Conservation (phyloP, 92 coral and sea anemone species). For the Palythoa grandis region DNA sequence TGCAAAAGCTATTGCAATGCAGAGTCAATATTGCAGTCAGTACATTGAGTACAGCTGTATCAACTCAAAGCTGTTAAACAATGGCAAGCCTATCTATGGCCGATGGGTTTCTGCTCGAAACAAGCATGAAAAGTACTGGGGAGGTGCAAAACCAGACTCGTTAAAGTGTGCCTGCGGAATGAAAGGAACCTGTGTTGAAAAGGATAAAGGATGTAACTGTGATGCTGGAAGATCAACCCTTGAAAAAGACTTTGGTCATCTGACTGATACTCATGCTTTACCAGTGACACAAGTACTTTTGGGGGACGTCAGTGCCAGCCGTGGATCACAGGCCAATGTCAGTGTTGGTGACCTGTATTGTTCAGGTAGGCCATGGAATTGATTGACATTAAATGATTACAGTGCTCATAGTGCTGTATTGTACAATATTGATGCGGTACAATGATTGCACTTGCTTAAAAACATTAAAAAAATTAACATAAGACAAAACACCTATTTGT, state of each 20-base stretch:
- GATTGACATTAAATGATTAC: too few species aligned
- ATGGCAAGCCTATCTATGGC: conserved; percentile 54
- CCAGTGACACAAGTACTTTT: conserved; percentile 79
- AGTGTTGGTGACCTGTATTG: conserved; percentile 80
- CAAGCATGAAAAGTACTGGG: conserved; percentile 78
- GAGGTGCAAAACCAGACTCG: conserved; percentile 61
- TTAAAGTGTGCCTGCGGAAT: conserved; percentile 78
- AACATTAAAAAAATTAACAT: too few species aligned
- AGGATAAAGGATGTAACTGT: conserved; percentile 69
- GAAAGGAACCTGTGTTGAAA: conserved; percentile 54
- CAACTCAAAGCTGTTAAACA: conserved; percentile 59
- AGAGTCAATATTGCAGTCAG: conserved; percentile 75
- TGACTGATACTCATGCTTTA: conserved; percentile 59
- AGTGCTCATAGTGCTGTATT: too few species aligned
- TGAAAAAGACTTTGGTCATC: conserved; percentile 67
- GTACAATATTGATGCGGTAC: too few species aligned
- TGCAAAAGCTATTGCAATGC: conserved; percentile 77
- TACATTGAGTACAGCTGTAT: conserved; percentile 81
- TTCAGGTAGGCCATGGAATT: conserved; percentile 45
- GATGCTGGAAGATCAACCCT: conserved; percentile 64
- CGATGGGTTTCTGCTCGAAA: conserved; percentile 79
- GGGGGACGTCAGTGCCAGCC: conserved; percentile 53
- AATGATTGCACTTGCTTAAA: too few species aligned
- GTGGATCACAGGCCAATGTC: conserved; percentile 69
- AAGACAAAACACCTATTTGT: too few species aligned